Base-by-base conservation (phyloP, 2,888 invertebrate species). In the Muscina levida region DNA sequence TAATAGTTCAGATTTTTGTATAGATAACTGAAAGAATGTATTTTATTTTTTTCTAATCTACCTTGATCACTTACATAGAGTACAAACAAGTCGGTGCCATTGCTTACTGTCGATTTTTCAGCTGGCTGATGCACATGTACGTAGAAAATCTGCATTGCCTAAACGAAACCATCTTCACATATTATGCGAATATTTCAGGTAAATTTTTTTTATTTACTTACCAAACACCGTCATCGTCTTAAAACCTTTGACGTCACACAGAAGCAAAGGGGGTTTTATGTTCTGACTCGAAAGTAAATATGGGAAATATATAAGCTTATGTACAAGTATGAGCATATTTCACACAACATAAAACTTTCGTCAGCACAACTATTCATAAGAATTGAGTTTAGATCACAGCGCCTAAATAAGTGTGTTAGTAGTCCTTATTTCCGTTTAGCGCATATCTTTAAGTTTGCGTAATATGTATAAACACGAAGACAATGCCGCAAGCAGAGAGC, bases 391-490 rank as follows among this genome's bases (percentile, higher is more conserved):
- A 59, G 57, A 53, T 71, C 77, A 80, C 51, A 37, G 37, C n/a
- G n/a, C 62, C 65, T 22, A 80, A 73, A 62, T 59, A 77, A 73
- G 73, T 59, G 42, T 77, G n/a, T n/a, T n/a, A n/a, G n/a, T n/a
- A n/a, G n/a, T 51, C 24, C 44, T 51, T 44, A 77, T 68, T 77
- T 80, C 77, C 80, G 77, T 39, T 80, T 51, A 19, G 31, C 15
- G 26, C 31, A 31, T 31, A 31, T 31, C 31, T 3, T 3, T 5
- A 31, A 31, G n/a, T n/a, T n/a, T n/a, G n/a, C n/a, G n/a, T n/a
- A n/a, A n/a, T n/a, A n/a, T n/a, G n/a, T n/a, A n/a, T n/a, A n/a
- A n/a, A n/a, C n/a, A n/a, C n/a, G n/a, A n/a, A n/a, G n/a, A n/a
- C n/a, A n/a, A n/a, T n/a, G n/a, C n/a, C n/a, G n/a, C n/a, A n/a